Conservation (phyloP, 1,140 invertebrate species). For the Venturia canescens region DNA sequence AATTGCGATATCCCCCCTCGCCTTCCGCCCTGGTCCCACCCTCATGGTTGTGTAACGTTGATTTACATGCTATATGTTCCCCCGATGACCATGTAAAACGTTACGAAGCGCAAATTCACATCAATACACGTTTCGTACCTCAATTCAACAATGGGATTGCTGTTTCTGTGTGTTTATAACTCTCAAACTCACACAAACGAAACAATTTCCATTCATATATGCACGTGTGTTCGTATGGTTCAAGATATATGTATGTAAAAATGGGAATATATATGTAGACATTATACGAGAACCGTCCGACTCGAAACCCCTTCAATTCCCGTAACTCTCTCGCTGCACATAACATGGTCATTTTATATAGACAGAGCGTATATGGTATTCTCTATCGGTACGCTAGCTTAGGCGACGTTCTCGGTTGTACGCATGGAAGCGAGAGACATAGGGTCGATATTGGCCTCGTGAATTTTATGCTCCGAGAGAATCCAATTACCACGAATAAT, state of each 20-base stretch:
- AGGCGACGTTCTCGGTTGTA: constrained; percentile 7
- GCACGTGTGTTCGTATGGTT: no score
- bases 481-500: constrained; percentile 67
- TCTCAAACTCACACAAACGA: no score
- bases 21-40: not conserved
- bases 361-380: not conserved
- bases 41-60: not conserved
- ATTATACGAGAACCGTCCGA: not conserved
- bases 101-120: constrained; percentile 18
- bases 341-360: not conserved
- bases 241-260: no score
- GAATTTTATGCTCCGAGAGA: constrained; percentile 57
- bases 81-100: constrained; percentile 25
- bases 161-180: not conserved
- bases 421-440: constrained; percentile 17
- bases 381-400: not conserved
- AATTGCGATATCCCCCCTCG: constrained; percentile 28
- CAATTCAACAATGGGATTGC: not conserved
- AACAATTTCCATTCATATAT: no score
- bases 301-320: not conserved
- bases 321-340: not conserved
- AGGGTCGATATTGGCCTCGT: constrained; percentile 53
- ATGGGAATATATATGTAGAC: not conserved
- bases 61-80: constrained; percentile 17
- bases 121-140: not conserved